phyloP scores from a whole-genome alignment of 2,113 vertebrate species.

The Alouatta palliata region DNA sequence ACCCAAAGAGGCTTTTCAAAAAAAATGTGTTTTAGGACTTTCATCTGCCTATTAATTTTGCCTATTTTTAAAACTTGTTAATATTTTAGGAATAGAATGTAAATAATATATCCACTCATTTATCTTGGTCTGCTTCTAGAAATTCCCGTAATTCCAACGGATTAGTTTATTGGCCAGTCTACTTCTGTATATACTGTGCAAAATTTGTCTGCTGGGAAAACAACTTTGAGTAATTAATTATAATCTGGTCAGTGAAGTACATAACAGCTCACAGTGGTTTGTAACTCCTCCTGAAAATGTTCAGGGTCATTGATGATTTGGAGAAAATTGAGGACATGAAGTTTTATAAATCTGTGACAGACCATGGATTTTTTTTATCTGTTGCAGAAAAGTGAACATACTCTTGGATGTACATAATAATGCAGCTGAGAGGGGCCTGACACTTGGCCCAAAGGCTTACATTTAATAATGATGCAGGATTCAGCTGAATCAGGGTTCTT shows the following conservation, averaged over 20 bases:
- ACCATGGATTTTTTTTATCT: neutral
- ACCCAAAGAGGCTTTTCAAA: neutral
- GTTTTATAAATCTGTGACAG: neutral
- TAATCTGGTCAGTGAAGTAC: neutral
- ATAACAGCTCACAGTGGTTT: neutral
- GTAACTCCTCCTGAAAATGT: neutral
- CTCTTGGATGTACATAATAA: neutral
- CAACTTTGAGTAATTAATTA: neutral
- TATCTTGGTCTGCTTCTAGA: neutral
- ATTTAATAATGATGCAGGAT: neutral
- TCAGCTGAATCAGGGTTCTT: too few relatives aligned
- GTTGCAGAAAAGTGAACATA: neutral
- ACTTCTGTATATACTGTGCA: neutral
- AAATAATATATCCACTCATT: neutral
- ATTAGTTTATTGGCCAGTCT: neutral
- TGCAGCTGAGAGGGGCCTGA: neutral
- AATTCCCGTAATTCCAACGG: neutral
- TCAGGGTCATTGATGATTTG: neutral
- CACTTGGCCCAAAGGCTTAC: neutral
- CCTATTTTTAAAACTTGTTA: neutral
- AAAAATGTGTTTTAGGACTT: neutral
- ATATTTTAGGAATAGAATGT: neutral
- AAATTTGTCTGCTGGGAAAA: neutral
- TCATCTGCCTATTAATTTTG: neutral
- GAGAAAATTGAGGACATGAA: neutral